phyloP scores from a whole-genome alignment of 1,140 invertebrate species.

The Leptestheria dahalacensis region DNA sequence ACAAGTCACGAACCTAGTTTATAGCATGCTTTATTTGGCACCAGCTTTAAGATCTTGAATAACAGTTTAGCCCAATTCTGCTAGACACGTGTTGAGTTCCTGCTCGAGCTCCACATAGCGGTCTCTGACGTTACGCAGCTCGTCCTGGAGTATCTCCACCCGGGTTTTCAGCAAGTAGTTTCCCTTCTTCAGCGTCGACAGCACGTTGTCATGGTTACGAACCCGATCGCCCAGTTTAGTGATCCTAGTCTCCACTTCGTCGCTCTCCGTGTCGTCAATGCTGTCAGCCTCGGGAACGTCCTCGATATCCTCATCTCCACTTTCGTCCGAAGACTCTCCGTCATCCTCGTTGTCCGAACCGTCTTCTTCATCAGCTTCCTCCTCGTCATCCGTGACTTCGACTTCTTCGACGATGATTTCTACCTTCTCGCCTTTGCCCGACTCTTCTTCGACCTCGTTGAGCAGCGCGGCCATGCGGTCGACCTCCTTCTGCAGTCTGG shows the following conservation, averaged over 20 bases:
- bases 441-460: slow-evolving; percentile 56
- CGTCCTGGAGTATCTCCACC: slow-evolving; percentile 67
- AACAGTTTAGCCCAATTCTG: slow-evolving; percentile 42
- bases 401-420: slow-evolving; percentile 50
- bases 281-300: slow-evolving; percentile 33
- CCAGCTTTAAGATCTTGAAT: too few relatives aligned
- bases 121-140: slow-evolving; percentile 62
- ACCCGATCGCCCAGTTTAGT: slow-evolving; percentile 18
- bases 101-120: slow-evolving; percentile 55
- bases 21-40: too few relatives aligned
- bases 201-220: slow-evolving; percentile 56
- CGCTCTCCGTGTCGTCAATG: slow-evolving; percentile 44
- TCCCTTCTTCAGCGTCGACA: slow-evolving; percentile 64
- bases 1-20: too few relatives aligned
- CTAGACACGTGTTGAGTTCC: slow-evolving; percentile 62
- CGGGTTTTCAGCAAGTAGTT: slow-evolving; percentile 71
- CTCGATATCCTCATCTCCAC: not conserved
- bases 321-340: slow-evolving; percentile 1
- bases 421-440: slow-evolving; percentile 34
- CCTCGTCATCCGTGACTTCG: slow-evolving; percentile 44
- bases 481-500: slow-evolving; percentile 62
- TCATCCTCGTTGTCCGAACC: slow-evolving; percentile 50
- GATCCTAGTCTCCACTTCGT: slow-evolving; percentile 22
- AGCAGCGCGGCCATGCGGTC: slow-evolving; percentile 74
- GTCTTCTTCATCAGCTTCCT: slow-evolving; percentile 36